A percentile compares a stretch with the other conserved stretches of the same genome.
These are phyloP conservation scores for Origma solitaria DNA, from an alignment of 2,113 vertebrate genomes.

Conservation along the genomic window DNA sequence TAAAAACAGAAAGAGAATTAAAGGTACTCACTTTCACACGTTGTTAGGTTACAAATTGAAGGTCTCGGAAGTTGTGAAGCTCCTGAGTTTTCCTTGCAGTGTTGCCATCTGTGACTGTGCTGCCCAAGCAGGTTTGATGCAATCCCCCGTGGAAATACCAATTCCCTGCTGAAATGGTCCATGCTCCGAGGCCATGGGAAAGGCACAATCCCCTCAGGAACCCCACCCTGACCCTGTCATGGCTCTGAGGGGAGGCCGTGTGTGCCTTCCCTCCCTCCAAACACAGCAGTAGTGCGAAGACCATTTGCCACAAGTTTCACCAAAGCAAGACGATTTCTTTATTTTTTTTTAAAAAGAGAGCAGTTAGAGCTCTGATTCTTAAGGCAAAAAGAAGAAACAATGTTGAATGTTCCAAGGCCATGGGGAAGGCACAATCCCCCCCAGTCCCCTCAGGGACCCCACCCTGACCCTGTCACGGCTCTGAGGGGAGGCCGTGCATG, in stretches of 20 bases:
- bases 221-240: too few species aligned
- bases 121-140: not conserved
- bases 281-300: too few species aligned
- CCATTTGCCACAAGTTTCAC: too few species aligned
- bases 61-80: not conserved
- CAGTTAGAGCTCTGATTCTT: not conserved
- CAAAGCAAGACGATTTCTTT: too few species aligned
- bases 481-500: too few species aligned
- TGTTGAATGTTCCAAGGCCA: not conserved
- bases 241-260: too few species aligned
- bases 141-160: not conserved
- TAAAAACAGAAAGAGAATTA: not conserved
- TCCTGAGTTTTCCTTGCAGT: accelerated
- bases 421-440: accelerated
- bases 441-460: too few species aligned
- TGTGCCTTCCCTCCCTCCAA: too few species aligned
- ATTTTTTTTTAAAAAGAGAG: not conserved
- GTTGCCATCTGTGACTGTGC: not conserved
- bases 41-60: not conserved
- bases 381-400: not conserved
- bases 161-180: not conserved
- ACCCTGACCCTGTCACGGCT: too few species aligned
- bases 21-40: not conserved
- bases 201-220: accelerated
- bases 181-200: accelerated